Evolutionary conservation across 2,888 invertebrate species (phyloP), one percentile per base, ranked within the genome.

Genomic region (Parasteatoda lunata): DNA sequence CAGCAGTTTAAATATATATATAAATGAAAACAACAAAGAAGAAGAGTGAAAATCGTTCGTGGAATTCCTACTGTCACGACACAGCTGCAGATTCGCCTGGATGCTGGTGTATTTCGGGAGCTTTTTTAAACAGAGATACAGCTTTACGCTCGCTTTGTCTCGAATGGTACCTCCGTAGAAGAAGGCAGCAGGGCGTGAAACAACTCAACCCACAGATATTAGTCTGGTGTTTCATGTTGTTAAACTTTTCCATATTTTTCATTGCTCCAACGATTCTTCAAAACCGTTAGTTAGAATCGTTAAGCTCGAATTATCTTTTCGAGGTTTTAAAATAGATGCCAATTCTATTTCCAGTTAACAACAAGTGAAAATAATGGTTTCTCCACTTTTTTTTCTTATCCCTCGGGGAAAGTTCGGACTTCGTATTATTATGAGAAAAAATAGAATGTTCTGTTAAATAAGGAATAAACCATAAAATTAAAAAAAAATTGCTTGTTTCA

Each of bases 111-210:
- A 59, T 59, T 59, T 59, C 59, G 59, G 59, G 59, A 59, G 59
- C 59, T 59, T 59, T 9, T 59, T 8, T 59, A 59, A 59, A 59
- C 59, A 59, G 59, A 13, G 59, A 59, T n/a, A n/a, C 59, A n/a
- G 59, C 59, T 59, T 9, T n/a, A 59, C 59, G 59, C 59, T 59
- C 59, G 59, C 59, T 59, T 59, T 59, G 59, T n/a, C 59, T 59
- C 59, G 59, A 59, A 59, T 59, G 59, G n/a, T 59, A n/a, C 59
- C 59, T 59, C 59, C 59, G 8, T 59, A n/a, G 59, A 59, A 59
- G 8, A 59, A 59, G 59, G 59, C 59, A 59, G 59, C 59, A 59
- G 59, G 11, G 59, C 59, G 59, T 59, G 59, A 59, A 59, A 59
- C 59, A 59, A 59, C 59, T 59, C 59, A 59, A 59, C 59, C 30